A percentile compares a stretch with the other conserved stretches of the same genome.
Conservation (phyloP, 2,797 vertebrate genomes). For the Benthosema pterotum region DNA sequence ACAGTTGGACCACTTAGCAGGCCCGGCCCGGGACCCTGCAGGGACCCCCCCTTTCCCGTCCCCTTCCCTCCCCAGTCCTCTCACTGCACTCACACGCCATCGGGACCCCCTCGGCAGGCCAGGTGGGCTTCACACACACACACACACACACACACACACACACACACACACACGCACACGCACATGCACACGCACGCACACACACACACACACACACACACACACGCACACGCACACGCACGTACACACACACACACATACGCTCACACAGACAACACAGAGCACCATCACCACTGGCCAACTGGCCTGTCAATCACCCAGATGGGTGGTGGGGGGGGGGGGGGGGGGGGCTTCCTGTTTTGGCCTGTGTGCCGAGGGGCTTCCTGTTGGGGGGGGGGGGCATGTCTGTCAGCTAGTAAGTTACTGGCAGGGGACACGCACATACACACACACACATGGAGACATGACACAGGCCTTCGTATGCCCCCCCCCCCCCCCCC, state of each 20-base stretch:
- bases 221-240: slow-evolving; percentile 21
- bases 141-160: slow-evolving; percentile 21
- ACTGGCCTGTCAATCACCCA: slow-evolving; percentile 75
- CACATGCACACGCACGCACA: not conserved
- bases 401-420: slow-evolving; percentile 43
- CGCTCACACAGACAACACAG: too few relatives aligned
- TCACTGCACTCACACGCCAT: slow-evolving; percentile 66
- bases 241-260: not conserved
- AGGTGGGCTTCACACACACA: slow-evolving; percentile 61
- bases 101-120: slow-evolving; percentile 70
- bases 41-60: too few relatives aligned
- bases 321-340: slow-evolving; percentile 67
- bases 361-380: slow-evolving; percentile 77
- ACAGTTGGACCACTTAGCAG: slow-evolving; percentile 51
- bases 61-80: slow-evolving; percentile 39
- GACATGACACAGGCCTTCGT: too few relatives aligned
- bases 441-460: slow-evolving; percentile 52
- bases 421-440: slow-evolving; percentile 7
- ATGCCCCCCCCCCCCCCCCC: too few relatives aligned
- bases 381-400: slow-evolving; percentile 78
- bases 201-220: slow-evolving; percentile 20
- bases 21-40: not conserved
- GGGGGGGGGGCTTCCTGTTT: slow-evolving; percentile 87
- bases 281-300: slow-evolving; percentile 59
- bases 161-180: slow-evolving; percentile 12